Conservation (phyloP, 2,113 vertebrate genomes). For the Tupaia chinensis region DNA sequence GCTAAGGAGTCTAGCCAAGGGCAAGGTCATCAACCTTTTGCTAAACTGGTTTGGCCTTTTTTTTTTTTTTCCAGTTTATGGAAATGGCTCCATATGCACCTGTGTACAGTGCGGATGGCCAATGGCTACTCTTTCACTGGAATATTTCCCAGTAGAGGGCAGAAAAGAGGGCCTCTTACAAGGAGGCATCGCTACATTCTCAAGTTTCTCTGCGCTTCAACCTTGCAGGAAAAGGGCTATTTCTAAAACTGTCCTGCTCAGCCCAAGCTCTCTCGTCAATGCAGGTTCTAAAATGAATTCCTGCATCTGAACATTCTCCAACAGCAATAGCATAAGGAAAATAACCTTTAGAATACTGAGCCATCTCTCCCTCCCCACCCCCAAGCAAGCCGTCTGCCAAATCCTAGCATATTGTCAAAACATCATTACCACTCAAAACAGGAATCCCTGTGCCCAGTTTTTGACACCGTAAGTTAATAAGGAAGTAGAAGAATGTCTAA, state of each 20-base stretch:
- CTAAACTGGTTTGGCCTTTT: conserved; percentile 52
- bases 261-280: neutral
- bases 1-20: neutral
- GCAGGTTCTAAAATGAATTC: neutral
- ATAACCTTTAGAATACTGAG: neutral
- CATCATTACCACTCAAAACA: neutral
- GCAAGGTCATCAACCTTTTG: neutral
- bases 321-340: neutral
- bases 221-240: neutral
- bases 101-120: neutral
- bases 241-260: neutral
- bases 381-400: neutral
- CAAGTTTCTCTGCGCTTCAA: neutral
- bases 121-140: too few species aligned
- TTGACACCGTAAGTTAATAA: neutral
- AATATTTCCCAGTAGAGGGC: neutral
- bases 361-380: neutral
- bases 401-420: neutral
- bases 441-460: neutral
- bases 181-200: neutral
- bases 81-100: neutral
- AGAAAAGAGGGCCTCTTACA: neutral
- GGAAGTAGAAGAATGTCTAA: neutral
- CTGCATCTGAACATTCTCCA: neutral
- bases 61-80: neutral